Base-by-base conservation (phyloP, 2,797 vertebrate species). In the Anas bahamensis region DNA sequence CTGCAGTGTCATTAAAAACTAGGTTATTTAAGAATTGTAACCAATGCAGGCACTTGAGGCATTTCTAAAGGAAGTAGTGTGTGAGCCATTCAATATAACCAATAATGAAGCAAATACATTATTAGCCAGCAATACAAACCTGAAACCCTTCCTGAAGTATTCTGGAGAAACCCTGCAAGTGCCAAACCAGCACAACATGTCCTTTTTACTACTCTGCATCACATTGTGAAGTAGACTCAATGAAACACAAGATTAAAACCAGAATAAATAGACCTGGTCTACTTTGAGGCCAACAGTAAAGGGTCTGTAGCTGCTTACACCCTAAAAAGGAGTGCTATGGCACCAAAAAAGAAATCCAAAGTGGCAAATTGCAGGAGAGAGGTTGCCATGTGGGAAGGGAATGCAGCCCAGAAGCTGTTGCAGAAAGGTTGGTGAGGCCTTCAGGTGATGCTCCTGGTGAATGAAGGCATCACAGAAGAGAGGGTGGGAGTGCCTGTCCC, bases 61-160 rank as follows among this genome's bases (percentile, higher is more conserved):
- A 57, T 96, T 96, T 94, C 66, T 83, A 81, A 92, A 89, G 89
- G 88, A 96, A 96, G 80, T 89, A 80, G 86, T 50, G 63, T 77
- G 48, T 65, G 60, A 92, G 53, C 64, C 3, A 5, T 73, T 95
- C 60, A 26, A 77, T 96, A 39, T 17, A 28, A 74, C 23, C 60
- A 53, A 73, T 66, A 81, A 56, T 89, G 77, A 89, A 95, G 52
- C 42, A 59, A 65, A 77, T 48, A 57, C 17, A 75, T 82, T 52
- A 80, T 83, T 83, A 94, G 57, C 17, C 31, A 80, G 68, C 1
- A 2, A 24, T 39, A 44, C 78, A 93, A 90, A 92, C 68, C 66
- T 69, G 70, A 72, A 94, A 90, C 94, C 60, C 79, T 95, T 90
- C 91, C 78, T 77, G 48, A 83, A 55, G 21, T 55, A 65, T 46